A percentile compares a stretch with the other conserved stretches of the same genome.
Evolutionary conservation across 2,797 vertebrate genomes (phyloP).

Genomic region (Sphenopsis melanotis): DNA sequence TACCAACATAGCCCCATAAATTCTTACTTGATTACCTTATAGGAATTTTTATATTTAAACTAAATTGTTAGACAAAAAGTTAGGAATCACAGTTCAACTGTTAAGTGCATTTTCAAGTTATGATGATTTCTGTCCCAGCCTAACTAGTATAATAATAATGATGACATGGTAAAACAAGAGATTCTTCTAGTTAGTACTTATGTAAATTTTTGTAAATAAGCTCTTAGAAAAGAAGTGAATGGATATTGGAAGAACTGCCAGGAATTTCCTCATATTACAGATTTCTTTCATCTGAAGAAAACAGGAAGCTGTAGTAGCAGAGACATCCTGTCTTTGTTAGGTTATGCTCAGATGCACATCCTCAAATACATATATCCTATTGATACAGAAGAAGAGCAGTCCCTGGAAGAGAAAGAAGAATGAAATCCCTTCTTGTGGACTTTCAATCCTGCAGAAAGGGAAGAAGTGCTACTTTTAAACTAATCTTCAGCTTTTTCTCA

Average conservation of each 20-base stretch:
- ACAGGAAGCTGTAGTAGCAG: constrained; percentile 32
- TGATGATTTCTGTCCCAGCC: not conserved
- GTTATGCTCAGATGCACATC: not conserved
- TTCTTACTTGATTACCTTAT: not conserved
- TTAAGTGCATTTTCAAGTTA: not conserved
- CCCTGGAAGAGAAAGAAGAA: not conserved
- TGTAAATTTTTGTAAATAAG: not conserved
- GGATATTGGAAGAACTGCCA: not conserved
- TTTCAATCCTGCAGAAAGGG: not conserved
- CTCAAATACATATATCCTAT: not conserved
- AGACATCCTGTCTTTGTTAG: constrained; percentile 33
- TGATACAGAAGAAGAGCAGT: not conserved
- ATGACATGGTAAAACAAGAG: not conserved
- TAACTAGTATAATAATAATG: not conserved
- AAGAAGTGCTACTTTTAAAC: not conserved
- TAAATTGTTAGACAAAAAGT: not conserved
- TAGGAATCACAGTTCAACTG: not conserved
- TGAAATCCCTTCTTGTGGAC: not conserved
- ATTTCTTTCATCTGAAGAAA: constrained; percentile 24
- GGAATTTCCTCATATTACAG: not conserved
- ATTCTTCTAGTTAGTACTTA: not conserved
- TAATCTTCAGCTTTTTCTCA: not conserved
- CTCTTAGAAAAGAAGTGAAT: not conserved
- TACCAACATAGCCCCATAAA: not conserved
- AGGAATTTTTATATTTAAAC: not conserved